phyloP scores from a whole-genome alignment of 2,113 vertebrate genomes.

The Oreochromis niloticus region DNA sequence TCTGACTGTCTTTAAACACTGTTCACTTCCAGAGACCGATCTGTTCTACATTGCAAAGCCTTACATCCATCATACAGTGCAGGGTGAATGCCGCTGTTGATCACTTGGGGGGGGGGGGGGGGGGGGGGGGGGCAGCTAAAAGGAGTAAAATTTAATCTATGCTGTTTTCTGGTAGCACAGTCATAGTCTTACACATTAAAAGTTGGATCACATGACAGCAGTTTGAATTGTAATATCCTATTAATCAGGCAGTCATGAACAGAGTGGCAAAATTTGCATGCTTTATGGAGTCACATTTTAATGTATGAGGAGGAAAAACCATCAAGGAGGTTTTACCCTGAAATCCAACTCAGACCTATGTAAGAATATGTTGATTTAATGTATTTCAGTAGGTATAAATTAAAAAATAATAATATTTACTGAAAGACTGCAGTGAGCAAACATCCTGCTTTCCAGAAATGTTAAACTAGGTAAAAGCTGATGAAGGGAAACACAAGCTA shows the following conservation, averaged over 20 bases:
- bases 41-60: constrained; percentile 31
- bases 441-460: not conserved
- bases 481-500: constrained; percentile 2
- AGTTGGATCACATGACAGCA: not conserved
- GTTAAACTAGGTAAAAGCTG: not conserved
- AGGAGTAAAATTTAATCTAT: not conserved
- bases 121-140: not conserved
- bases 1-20: not conserved
- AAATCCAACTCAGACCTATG: not conserved
- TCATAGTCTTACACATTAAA: not conserved
- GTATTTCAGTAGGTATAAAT: not conserved
- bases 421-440: not conserved
- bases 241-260: not conserved
- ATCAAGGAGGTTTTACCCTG: not conserved
- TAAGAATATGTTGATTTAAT: not conserved
- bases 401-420: not conserved
- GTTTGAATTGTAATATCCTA: not conserved
- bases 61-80: not conserved
- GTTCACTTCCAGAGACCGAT: constrained; percentile 37
- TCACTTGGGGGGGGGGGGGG: no score
- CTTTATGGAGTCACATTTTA: not conserved
- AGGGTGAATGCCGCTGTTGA: not conserved
- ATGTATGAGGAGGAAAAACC: not conserved
- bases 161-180: not conserved
- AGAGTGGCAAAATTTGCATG: not conserved